Evolutionary conservation across 1,140 invertebrate genomes (phyloP).

Genomic region (Euwallacea similis): DNA sequence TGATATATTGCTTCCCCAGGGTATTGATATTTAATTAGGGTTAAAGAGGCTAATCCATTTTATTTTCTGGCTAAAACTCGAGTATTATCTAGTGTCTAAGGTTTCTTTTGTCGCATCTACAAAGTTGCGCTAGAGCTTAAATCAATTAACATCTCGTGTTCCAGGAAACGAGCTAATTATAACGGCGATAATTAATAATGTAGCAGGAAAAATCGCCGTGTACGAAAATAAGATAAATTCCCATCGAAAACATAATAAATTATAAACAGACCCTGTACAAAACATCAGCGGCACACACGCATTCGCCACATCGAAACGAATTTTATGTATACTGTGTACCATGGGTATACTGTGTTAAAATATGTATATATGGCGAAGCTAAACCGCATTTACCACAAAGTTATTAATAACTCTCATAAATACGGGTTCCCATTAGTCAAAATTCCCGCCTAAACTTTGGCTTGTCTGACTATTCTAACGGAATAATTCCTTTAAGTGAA

Average conservation of each 20-base stretch:
- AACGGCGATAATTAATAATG: too few species aligned
- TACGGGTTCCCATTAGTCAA: slow-evolving; percentile 35
- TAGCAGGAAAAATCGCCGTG: too few species aligned
- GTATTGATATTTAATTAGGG: too few species aligned
- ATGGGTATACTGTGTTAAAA: slow-evolving; percentile 21
- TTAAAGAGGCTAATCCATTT: too few species aligned
- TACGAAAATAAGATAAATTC: background rate
- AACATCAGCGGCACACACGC: slow-evolving; percentile 18
- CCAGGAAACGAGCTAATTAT: too few species aligned
- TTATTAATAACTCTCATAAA: slow-evolving; percentile 37
- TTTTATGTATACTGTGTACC: slow-evolving; percentile 27
- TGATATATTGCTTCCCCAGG: too few species aligned
- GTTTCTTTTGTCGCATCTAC: too few species aligned
- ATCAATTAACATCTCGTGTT: too few species aligned
- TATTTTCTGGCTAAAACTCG: too few species aligned
- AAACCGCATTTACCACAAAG: slow-evolving; percentile 33
- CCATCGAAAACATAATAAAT: slow-evolving; percentile 24
- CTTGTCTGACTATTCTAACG: slow-evolving; percentile 34
- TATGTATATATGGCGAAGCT: slow-evolving; percentile 30
- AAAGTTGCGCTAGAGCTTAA: too few species aligned
- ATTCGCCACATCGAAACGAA: slow-evolving; percentile 19
- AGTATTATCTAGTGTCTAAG: too few species aligned
- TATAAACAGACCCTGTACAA: slow-evolving; percentile 10
- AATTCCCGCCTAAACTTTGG: slow-evolving; percentile 34
- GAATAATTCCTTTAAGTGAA: slow-evolving; percentile 35